Evolutionary conservation across 2,113 vertebrate genomes (phyloP), one percentile per base, ranked within the genome.

Genomic region (Phyllopteryx taeniolatus): DNA sequence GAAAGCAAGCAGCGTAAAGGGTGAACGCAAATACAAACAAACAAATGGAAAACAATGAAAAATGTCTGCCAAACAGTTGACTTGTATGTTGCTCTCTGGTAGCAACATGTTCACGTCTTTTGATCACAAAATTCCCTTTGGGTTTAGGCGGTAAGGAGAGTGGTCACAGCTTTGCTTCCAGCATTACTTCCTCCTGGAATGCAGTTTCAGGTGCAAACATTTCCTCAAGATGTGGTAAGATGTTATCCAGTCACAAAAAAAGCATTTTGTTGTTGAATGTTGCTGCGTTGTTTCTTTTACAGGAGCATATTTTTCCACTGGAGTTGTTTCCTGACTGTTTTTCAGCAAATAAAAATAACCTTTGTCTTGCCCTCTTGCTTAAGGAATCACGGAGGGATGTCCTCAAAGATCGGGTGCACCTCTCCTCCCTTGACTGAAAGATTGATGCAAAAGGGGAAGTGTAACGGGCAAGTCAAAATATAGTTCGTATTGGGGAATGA

Each of bases 111-210:
- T 79, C 78, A 71, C 74, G 73, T 79, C 60, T 75, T 39, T 39
- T 77, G 77, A 86, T 77, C 74, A 4, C 73, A 62, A 70, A 73
- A 84, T 82, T 86, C 82, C 87, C 77, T 87, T 84, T 86, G 82
- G 82, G 79, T 79, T 87, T 74, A 71, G 63, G 70, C 51, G 74
- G 70, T 72, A 79, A 87, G 77, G 79, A 79, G 71, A 85, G 80
- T 84, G 77, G 73, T 83, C 86, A 83, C 83, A 80, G 85, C 80
- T 75, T 76, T 67, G 79, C 85, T 79, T 73, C 77, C 81, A 83
- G 85, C 71, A 13, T 65, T 22, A 1, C 79, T 84, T 82, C 69
- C 53, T 9, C 60, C 75, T 44, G 59, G 10, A 73, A 82, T 72
- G 80, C 70, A 78, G 83, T 76, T 75, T 83, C 78, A 67, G 78